Conservation (phyloP, 2,113 vertebrate species). For the Zonotrichia leucophrys region DNA sequence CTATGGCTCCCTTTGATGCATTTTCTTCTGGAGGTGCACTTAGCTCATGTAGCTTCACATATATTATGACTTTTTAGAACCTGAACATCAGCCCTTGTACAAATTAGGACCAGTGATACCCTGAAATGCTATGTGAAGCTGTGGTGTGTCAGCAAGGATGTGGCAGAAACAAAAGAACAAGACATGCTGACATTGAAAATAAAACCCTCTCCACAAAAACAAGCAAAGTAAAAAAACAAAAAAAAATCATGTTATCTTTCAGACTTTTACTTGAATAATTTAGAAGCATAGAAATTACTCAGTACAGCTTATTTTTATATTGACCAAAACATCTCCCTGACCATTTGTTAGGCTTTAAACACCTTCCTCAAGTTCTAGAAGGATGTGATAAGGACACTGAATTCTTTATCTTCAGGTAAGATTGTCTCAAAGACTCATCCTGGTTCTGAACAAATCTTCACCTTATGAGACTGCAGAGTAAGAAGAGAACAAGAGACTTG, state of each 20-base stretch:
- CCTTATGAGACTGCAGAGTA: background rate
- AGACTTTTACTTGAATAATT: background rate
- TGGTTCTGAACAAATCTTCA: background rate
- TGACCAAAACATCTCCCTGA: background rate
- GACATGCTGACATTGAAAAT: background rate
- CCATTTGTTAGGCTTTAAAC: background rate
- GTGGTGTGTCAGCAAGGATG: background rate
- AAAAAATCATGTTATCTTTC: background rate
- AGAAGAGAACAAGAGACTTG: background rate
- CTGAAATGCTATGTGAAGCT: background rate
- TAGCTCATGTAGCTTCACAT: background rate
- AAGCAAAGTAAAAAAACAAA: background rate
- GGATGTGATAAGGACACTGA: background rate
- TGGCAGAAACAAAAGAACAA: background rate
- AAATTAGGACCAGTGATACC: background rate
- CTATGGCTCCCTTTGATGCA: background rate
- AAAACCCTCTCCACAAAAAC: fast-evolving
- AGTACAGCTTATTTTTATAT: background rate
- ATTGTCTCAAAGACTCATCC: background rate
- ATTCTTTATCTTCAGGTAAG: background rate
- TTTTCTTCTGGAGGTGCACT: background rate
- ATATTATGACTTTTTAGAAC: background rate
- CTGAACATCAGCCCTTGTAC: background rate
- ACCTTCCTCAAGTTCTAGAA: background rate
- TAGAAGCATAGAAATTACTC: background rate